Conservation (phyloP, 2,888 invertebrate species). For the Apamea crenata region DNA sequence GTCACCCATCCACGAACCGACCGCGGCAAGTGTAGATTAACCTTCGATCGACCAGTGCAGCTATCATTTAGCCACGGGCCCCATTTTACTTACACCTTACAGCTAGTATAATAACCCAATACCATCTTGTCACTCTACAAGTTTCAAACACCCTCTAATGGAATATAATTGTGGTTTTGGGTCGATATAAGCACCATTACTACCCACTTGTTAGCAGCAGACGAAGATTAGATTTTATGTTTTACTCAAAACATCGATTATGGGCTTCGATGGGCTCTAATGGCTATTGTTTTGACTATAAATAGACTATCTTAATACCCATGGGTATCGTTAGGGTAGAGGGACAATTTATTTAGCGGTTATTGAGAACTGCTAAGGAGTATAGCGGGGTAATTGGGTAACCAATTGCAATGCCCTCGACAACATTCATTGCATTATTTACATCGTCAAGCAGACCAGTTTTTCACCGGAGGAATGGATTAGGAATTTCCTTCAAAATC, state of each 20-base stretch:
- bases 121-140: neutral
- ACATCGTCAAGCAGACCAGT: too few species aligned
- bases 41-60: neutral
- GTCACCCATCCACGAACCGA: neutral
- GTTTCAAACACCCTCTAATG: slow-evolving; percentile 7
- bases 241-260: slow-evolving; percentile 49
- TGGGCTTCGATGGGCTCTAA: slow-evolving; percentile 34
- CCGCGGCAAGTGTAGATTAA: neutral
- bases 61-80: neutral
- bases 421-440: neutral
- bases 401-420: neutral
- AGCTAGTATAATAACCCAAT: neutral
- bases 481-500: neutral
- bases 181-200: neutral
- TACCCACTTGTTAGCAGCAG: slow-evolving; percentile 26
- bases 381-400: neutral
- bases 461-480: neutral
- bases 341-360: slow-evolving; percentile 19
- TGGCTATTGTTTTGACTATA: slow-evolving; percentile 27
- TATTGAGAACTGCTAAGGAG: neutral
- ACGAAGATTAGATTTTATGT: slow-evolving; percentile 43
- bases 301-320: slow-evolving; percentile 23
- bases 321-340: neutral
- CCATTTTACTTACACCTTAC: neutral
- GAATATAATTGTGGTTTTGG: slow-evolving; percentile 20